A percentile compares a stretch with the other conserved stretches of the same genome.
Conservation (phyloP, 2,797 vertebrate species). For the Decapterus maruadsi region DNA sequence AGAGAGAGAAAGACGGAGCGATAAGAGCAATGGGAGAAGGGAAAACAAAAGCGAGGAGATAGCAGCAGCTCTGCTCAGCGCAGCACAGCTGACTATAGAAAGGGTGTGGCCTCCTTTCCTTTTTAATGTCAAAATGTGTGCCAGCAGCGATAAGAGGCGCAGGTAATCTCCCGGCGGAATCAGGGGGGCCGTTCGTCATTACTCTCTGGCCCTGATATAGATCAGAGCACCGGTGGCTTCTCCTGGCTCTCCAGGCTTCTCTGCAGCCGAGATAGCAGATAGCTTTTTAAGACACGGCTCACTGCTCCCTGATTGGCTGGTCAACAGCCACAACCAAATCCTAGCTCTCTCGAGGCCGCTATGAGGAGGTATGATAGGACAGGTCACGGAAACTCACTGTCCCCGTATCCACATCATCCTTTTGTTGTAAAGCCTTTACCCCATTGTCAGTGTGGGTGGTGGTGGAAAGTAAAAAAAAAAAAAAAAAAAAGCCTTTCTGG, state of each 20-base stretch:
- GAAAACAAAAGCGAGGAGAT: conserved; percentile 50
- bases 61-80: conserved; percentile 12
- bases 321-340: conserved; percentile 77
- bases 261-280: conserved; percentile 76
- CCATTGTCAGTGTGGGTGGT: conserved; percentile 74
- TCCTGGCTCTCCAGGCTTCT: conserved; percentile 71
- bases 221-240: conserved; percentile 73
- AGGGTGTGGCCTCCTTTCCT: conserved; percentile 65
- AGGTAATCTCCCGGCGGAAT: conserved; percentile 80
- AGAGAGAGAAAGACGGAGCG: conserved; percentile 18
- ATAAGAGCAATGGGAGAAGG: conserved; percentile 29
- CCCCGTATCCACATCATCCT: conserved; percentile 71
- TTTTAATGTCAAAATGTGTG: conserved; percentile 79
- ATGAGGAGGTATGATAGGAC: conserved; percentile 68
- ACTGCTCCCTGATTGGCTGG: conserved; percentile 78
- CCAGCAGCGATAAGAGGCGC: conserved; percentile 75
- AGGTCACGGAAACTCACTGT: conserved; percentile 67
- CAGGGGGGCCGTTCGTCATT: conserved; percentile 77
- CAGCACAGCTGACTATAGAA: conserved; percentile 34
- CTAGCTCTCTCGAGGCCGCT: conserved; percentile 48
- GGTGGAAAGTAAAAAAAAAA: conserved; percentile 54
- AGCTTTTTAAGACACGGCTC: conserved; percentile 78
- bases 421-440: conserved; percentile 74
- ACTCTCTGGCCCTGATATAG: conserved; percentile 78
- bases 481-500: conserved; percentile 62